A percentile compares a stretch with the other conserved stretches of the same genome.
These are phyloP conservation scores for Centropristis striata DNA, from an alignment of 2,113 vertebrate species.

Conservation along the genomic window DNA sequence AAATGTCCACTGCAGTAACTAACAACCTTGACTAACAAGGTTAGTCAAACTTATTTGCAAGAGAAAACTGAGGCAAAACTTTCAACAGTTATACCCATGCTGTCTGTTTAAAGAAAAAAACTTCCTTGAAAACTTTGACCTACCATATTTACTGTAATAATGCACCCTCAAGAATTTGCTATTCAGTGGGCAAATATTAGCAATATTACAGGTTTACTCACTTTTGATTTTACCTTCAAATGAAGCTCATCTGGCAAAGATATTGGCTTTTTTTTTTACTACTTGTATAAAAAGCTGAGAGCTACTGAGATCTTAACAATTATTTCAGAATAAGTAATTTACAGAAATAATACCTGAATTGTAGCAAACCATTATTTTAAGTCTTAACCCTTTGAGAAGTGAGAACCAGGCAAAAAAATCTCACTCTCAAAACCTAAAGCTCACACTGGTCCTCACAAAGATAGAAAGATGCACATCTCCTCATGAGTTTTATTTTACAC, in stretches of 20 bases:
- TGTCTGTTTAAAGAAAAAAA: too few species aligned
- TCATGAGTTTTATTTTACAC: constrained; percentile 20
- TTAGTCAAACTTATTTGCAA: too few species aligned
- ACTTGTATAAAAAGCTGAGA: background rate
- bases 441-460: background rate
- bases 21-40: too few species aligned
- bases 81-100: too few species aligned
- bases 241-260: background rate
- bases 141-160: background rate
- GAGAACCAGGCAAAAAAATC: background rate
- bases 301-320: background rate
- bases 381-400: background rate
- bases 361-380: background rate
- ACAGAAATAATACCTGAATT: background rate
- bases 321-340: background rate
- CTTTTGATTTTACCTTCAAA: background rate
- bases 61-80: too few species aligned
- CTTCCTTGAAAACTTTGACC: too few species aligned
- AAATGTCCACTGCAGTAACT: background rate
- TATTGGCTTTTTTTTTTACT: background rate
- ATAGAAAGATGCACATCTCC: constrained; percentile 1
- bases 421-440: background rate
- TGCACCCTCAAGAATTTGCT: background rate
- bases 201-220: background rate
- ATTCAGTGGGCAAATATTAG: background rate